A percentile compares a stretch with the other conserved stretches of the same genome.
Evolutionary conservation across 2,888 invertebrate species (phyloP).

Genomic region (Hyposoter dolosus): DNA sequence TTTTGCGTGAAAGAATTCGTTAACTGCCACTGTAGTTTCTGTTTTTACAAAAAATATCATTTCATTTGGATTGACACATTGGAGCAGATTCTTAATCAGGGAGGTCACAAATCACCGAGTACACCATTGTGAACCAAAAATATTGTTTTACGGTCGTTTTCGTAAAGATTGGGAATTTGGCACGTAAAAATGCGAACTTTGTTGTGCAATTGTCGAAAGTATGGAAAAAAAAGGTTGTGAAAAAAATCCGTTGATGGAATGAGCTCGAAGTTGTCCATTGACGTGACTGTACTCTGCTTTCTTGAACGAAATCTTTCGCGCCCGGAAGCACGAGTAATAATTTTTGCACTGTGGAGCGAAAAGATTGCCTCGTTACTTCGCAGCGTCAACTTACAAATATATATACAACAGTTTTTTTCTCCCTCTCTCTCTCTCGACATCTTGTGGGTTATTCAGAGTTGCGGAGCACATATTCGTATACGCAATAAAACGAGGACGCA

Average conservation of each 20-base stretch:
- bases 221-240: not conserved
- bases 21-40: too few species aligned
- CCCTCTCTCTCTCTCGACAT: slow-evolving; percentile 6
- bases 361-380: slow-evolving; percentile 66
- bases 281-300: slow-evolving; percentile 36
- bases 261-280: not conserved
- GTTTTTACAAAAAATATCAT: too few species aligned
- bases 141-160: not conserved
- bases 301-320: slow-evolving; percentile 24
- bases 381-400: slow-evolving; percentile 50
- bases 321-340: slow-evolving; percentile 55
- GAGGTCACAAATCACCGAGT: too few species aligned
- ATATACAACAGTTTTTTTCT: slow-evolving; percentile 16
- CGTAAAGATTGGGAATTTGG: not conserved
- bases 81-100: too few species aligned
- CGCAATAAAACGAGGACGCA: slow-evolving; percentile 21
- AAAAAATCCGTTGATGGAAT: not conserved
- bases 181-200: not conserved
- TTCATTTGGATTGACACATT: too few species aligned
- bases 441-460: slow-evolving; percentile 42
- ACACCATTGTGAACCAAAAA: not conserved
- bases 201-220: not conserved
- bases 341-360: slow-evolving; percentile 65
- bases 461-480: slow-evolving; percentile 16
- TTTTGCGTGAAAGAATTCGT: too few species aligned